These are phyloP conservation scores for Geotrupes spiniger DNA, from an alignment of 2,888 invertebrate genomes.

Conservation along the genomic window DNA sequence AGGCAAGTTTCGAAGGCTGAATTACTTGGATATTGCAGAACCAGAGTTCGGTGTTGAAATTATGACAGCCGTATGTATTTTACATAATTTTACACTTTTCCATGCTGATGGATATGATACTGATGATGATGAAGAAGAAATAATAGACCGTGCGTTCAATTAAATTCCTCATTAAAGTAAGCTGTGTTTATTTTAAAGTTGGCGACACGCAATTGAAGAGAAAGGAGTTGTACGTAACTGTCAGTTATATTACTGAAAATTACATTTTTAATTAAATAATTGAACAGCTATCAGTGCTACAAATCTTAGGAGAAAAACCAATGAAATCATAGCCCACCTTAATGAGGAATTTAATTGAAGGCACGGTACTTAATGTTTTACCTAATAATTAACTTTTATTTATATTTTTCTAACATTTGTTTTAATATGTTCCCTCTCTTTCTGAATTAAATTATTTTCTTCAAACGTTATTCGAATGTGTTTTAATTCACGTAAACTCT, in stretches of 20 bases:
- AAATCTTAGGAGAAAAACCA: too few species aligned
- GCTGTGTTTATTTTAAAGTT: too few species aligned
- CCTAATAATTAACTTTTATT: not conserved
- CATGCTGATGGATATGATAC: conserved; percentile 1
- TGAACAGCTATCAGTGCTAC: too few species aligned
- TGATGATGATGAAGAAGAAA: not conserved
- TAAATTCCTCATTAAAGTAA: too few species aligned
- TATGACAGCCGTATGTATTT: conserved; percentile 4
- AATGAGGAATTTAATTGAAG: too few species aligned
- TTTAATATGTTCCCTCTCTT: not conserved
- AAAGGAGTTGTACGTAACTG: too few species aligned
- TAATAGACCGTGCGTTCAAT: too few species aligned
- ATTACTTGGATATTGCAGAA: conserved; percentile 17
- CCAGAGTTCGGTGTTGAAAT: conserved; percentile 8
- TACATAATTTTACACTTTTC: conserved; percentile 8
- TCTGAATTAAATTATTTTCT: not conserved
- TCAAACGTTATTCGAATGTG: not conserved
- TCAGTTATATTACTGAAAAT: too few species aligned
- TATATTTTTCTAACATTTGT: not conserved
- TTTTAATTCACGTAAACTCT: not conserved
- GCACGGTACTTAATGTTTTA: not conserved
- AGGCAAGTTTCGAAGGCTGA: conserved; percentile 22
- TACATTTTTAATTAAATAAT: too few species aligned
- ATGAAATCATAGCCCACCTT: too few species aligned
- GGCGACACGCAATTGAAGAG: too few species aligned